Base-by-base conservation (phyloP, 2,113 vertebrate species). In the Serilophus lunatus region DNA sequence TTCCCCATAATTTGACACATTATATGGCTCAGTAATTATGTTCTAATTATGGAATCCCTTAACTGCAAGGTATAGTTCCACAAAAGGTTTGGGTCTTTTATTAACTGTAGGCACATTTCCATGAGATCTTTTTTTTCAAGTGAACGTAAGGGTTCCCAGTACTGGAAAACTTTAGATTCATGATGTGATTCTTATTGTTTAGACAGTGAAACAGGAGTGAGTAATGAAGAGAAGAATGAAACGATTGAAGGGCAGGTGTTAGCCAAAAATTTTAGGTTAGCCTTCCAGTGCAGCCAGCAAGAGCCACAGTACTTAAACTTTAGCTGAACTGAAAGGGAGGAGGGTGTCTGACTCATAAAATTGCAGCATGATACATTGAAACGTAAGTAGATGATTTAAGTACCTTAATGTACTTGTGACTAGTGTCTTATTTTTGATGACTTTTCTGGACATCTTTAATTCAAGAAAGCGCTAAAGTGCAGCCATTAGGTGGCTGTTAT, bases 1-100 rank as follows among this genome's bases (percentile, higher is more conserved):
- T 96, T 95, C 78, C 93, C 81, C 10, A 13, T 96, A 95, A 96
- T 95, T 92, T 95, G 91, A 88, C 84, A 88, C 53, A 19, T 96
- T 96, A 69, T 90, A 66, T 88, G 85, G 76, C 79, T 92, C 84
- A 72, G 79, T 92, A 95, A 96, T 95, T 95, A 93, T 79, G 40
- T 87, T 89, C 42, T 93, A 94, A 96, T 96, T 93, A 83, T n/a
- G 50, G 66, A 93, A 84, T 93, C 92, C 78, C 93, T 89, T 89
- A 85, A 80, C 70, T 92, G 47, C 75, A 82, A 96, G 86, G 95
- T 96, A 35, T 25, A 59, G 61, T 74, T 93, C 77, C 24, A 59
- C 22, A 33, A 36, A 87, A 77, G 59, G 28, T 87, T 92, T 84
- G 54, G 40, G 45, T 93, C 77, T 77, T 82, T 88, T 65, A 80